Evolutionary conservation across 2,888 invertebrate species (phyloP), one percentile per base, ranked within the genome.

Genomic region (Caenorhabditis imperialis): DNA sequence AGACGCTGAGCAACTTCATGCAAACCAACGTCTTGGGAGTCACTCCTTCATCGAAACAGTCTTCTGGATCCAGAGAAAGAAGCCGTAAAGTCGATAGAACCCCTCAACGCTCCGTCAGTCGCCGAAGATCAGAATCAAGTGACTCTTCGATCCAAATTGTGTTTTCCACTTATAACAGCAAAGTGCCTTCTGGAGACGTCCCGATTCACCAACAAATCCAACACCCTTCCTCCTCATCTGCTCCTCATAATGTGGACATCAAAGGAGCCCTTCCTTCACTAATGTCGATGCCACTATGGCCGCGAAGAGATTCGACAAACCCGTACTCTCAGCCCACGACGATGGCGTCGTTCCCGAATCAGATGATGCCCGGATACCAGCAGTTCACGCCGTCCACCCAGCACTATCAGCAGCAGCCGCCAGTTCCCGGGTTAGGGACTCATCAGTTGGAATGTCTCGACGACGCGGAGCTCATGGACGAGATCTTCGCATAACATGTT

Each of bases 381-480:
- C 37, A 12, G 12, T 16, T 37, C 37, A 37, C n/a, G 20, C 45
- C 20, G 12, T 22, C n/a, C 25, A 27, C 6, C 51, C n/a, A n/a
- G n/a, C n/a, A n/a, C n/a, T n/a, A 37, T 10, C 47, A n/a, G 16
- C 45, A 33, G 22, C 47, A 18, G 20, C 48, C 20, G 14, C 10
- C 6, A 12, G 5, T 8, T 37, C 37, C 47, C n/a, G 3, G 16
- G 5, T 23, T 12, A 20, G 8, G 10, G 5, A n/a, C n/a, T n/a
- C n/a, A n/a, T n/a, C n/a, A n/a, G n/a, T n/a, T n/a, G n/a, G n/a
- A n/a, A n/a, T n/a, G n/a, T n/a, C n/a, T n/a, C n/a, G 16, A 37
- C 16, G 62, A 62, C 6, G 35, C 53, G 14, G 62, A 42, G 1
- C 8, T 62, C 1, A 44, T 62, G 37, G 45, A 62, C 16, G 62